Evolutionary conservation across 1,140 invertebrate species (phyloP).

Genomic region (Mactra quadrangularis): DNA sequence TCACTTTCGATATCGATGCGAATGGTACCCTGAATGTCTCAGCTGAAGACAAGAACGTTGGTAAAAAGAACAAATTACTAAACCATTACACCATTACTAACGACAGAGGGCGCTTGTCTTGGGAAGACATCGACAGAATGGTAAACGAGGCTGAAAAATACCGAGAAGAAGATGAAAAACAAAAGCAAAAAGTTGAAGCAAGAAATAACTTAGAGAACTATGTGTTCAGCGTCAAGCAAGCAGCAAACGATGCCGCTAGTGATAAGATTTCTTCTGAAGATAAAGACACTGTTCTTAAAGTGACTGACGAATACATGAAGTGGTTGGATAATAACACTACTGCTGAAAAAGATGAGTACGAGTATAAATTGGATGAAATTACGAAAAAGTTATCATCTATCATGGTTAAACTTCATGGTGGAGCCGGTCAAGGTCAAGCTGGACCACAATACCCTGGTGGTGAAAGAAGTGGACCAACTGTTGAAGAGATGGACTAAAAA

Average conservation of each 20-base stretch:
- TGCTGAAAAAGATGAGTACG: conserved; percentile 79
- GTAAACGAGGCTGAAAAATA: conserved; percentile 86
- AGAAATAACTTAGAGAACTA: conserved; percentile 89
- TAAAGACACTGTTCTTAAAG: conserved; percentile 92
- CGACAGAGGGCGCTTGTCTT: conserved; percentile 85
- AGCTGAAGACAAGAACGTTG: conserved; percentile 90
- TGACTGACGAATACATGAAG: conserved; percentile 95
- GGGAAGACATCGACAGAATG: conserved; percentile 85
- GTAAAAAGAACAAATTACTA: conserved; percentile 93
- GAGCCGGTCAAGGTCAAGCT: conserved; percentile 4
- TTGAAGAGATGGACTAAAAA: conserved; percentile 27
- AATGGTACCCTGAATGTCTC: conserved; percentile 86
- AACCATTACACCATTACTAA: conserved; percentile 85
- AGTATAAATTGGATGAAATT: conserved; percentile 77
- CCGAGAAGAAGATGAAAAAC: conserved; percentile 83
- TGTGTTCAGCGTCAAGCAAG: conserved; percentile 84
- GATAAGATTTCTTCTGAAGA: conserved; percentile 90
- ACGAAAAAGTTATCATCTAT: conserved; percentile 81
- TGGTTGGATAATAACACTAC: conserved; percentile 96
- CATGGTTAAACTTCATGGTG: conserved; percentile 83
- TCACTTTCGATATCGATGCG: conserved; percentile 87
- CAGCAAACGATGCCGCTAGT: conserved; percentile 80
- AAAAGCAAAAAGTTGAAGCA: conserved; percentile 75
- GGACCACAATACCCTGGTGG: background rate
- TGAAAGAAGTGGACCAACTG: background rate